Evolutionary conservation across 2,888 invertebrate genomes (phyloP).

Genomic region (Uropetala carovei): DNA sequence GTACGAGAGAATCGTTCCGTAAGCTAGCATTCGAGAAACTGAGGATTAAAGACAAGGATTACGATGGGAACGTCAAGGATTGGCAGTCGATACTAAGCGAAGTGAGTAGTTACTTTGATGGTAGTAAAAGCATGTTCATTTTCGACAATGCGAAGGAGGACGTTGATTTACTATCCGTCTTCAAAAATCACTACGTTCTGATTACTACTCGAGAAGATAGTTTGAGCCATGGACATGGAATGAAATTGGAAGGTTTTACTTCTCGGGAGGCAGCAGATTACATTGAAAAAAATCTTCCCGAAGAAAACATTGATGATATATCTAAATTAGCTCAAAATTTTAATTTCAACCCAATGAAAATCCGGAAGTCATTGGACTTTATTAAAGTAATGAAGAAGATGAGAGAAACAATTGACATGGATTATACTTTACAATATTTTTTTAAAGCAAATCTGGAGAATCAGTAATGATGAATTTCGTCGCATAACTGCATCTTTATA

Average conservation of each 20-base stretch:
- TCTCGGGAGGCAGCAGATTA: background rate
- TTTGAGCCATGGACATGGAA: background rate
- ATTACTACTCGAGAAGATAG: background rate
- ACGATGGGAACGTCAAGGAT: background rate
- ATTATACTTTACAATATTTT: no score
- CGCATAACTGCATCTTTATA: no score
- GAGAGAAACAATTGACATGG: background rate
- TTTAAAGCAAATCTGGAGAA: no score
- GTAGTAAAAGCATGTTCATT: background rate
- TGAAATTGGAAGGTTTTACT: background rate
- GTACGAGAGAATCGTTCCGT: background rate
- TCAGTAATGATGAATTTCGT: no score
- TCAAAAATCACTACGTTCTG: background rate
- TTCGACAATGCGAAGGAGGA: background rate
- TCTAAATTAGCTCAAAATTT: background rate
- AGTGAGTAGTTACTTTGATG: background rate
- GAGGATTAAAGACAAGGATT: background rate
- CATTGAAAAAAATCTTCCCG: background rate
- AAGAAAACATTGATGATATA: background rate
- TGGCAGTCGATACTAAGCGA: background rate
- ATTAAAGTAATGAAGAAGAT: background rate
- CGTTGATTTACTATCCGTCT: background rate
- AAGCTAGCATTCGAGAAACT: background rate
- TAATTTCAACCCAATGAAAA: background rate
- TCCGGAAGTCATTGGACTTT: background rate